These are phyloP conservation scores for Hymenopus coronatus DNA, from an alignment of 2,888 invertebrate species.

Conservation along the genomic window DNA sequence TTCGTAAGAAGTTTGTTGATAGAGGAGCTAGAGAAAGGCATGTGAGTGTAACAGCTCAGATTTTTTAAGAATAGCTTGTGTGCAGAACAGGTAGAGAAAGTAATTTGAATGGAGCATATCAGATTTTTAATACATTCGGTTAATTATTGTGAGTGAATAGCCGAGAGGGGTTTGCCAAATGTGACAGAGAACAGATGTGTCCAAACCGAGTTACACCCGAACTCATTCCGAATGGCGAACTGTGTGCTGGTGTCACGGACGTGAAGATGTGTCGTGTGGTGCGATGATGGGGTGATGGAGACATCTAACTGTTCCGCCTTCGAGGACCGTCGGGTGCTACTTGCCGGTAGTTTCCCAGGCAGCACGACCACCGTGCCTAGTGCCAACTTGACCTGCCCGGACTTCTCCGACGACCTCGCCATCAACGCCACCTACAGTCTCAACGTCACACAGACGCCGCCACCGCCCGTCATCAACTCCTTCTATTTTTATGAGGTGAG, in stretches of 20 bases:
- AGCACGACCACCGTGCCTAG: background rate
- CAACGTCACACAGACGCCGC: conserved; percentile 13
- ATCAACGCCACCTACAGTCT: conserved; percentile 26
- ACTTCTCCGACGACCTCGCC: background rate
- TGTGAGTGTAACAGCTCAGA: too few relatives aligned
- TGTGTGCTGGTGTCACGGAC: background rate
- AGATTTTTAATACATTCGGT: too few relatives aligned
- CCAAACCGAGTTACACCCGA: too few relatives aligned
- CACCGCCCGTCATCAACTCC: conserved; percentile 48
- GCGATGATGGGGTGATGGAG: background rate
- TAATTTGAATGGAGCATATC: too few relatives aligned
- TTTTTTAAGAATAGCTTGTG: too few relatives aligned
- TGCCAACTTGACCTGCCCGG: background rate
- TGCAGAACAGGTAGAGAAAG: too few relatives aligned
- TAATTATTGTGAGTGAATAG: too few relatives aligned
- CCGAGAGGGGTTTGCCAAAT: too few relatives aligned
- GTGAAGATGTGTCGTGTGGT: background rate
- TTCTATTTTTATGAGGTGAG: conserved; percentile 57
- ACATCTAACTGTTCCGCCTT: background rate
- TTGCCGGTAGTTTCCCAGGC: background rate
- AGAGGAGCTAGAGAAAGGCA: too few relatives aligned
- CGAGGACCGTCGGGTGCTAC: background rate
- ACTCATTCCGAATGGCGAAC: background rate
- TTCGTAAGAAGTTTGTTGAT: too few relatives aligned
- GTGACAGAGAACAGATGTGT: too few relatives aligned